A percentile compares a stretch with the other conserved stretches of the same genome.
Evolutionary conservation across 2,888 invertebrate genomes (phyloP).

Genomic region (Cheilosia urbana): DNA sequence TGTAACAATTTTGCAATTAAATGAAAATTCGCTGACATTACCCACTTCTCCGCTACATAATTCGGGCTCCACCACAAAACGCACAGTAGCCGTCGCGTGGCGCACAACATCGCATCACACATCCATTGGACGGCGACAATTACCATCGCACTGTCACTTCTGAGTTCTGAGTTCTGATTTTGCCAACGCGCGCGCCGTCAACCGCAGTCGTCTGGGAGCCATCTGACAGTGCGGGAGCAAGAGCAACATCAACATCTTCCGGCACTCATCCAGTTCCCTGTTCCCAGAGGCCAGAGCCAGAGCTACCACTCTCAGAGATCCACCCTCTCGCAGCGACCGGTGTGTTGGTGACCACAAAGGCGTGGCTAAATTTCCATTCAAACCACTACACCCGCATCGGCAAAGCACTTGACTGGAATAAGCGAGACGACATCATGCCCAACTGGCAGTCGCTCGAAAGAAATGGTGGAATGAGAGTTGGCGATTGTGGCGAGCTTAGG

Average conservation of each 20-base stretch:
- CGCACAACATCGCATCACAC: conserved; percentile 46
- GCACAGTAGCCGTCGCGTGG: conserved; percentile 60
- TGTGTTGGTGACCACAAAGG: conserved; percentile 51
- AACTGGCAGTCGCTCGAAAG: conserved; percentile 6
- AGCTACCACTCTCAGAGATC: conserved; percentile 65
- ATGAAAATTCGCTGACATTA: conserved; percentile 5
- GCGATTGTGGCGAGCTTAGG: conserved; percentile 68
- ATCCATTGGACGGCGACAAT: conserved; percentile 15
- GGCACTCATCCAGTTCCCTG: neutral
- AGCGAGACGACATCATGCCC: conserved; percentile 49
- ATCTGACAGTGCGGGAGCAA: conserved; percentile 58
- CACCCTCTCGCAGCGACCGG: conserved; percentile 54
- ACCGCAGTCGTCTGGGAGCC: conserved; percentile 38
- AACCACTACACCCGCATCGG: conserved; percentile 71
- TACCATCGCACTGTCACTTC: conserved; percentile 65
- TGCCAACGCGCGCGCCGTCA: conserved; percentile 36
- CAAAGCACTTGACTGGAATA: conserved; percentile 71
- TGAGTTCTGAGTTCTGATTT: conserved; percentile 13
- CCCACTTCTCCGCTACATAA: conserved; percentile 54
- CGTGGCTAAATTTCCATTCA: conserved; percentile 64
- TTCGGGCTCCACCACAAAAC: conserved; percentile 28
- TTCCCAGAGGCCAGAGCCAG: conserved; percentile 42
- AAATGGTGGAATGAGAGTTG: conserved; percentile 44
- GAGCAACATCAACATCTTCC: conserved; percentile 33
- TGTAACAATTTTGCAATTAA: conserved; percentile 10